Base-by-base conservation (phyloP, 2,113 vertebrate species). In the Otolemur garnettii region DNA sequence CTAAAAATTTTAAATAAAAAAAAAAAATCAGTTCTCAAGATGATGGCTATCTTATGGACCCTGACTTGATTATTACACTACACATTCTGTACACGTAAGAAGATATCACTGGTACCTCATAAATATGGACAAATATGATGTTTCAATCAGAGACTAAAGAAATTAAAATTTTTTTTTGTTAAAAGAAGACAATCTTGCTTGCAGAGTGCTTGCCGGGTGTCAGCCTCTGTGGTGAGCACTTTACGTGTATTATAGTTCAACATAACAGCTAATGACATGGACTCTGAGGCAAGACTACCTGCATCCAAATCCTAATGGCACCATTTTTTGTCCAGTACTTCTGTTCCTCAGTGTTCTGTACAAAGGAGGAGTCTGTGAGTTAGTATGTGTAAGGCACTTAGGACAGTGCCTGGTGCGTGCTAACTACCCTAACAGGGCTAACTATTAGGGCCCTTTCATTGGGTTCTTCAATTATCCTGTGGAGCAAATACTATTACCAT, bases 211-310 rank as follows among this genome's bases (percentile, higher is more conserved):
- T 13, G 21, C 50, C 0, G 0, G 6, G 30, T 10, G 33, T 38
- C 86, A 28, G 75, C 72, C 74, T 11, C 38, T 4, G 15, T 19
- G 60, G 53, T 33, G 26, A 38, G 42, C 19, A 5, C 18, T 30
- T 57, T 12, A 5, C 22, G 6, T 13, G 59, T 1, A 10, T 50
- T 50, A 50, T 50, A 4, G 21, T 0, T 8, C 33, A 5, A 50
- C 11, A 0, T 0, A 28, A 19, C 4, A n/a, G 33, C 72, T 15
- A 5, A 42, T 0, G 1, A 35, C 4, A 0, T 2, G 66, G 71
- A 13, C 71, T 5, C 83, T 53, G 38, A 79, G 80, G 9, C 55
- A 35, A 28, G 66, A 9, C 60, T n/a, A 21, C 79, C 55, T n/a
- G 88, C 55, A 33, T 66, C 62, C 81, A 53, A 10, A 55, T 30